These are phyloP conservation scores for Erethizon dorsatum DNA, from an alignment of 2,797 vertebrate species.

Conservation along the genomic window DNA sequence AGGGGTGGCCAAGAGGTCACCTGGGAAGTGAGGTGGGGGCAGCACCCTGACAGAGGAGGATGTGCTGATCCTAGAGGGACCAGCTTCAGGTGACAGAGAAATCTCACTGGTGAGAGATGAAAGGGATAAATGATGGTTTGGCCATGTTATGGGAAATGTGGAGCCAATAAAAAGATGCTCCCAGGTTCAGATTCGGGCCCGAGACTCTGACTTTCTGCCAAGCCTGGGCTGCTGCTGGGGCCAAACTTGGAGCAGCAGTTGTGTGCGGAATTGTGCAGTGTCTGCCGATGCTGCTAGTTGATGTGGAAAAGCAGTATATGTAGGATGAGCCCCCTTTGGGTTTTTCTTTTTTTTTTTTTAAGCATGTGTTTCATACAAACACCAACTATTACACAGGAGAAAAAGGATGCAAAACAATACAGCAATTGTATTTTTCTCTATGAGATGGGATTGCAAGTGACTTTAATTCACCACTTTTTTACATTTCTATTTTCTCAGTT, in stretches of 20 bases:
- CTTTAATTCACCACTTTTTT: constrained; percentile 33
- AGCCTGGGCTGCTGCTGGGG: not conserved
- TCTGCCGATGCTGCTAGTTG: not conserved
- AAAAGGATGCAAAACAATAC: not conserved
- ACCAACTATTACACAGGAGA: not conserved
- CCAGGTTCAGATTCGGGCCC: not conserved
- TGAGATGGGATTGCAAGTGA: not conserved
- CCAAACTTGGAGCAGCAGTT: not conserved
- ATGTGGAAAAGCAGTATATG: not conserved
- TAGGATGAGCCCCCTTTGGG: not conserved
- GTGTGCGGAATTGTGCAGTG: not conserved
- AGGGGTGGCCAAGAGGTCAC: not conserved
- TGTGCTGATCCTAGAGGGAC: not conserved
- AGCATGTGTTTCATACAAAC: not conserved
- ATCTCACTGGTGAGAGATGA: not conserved
- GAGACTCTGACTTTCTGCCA: not conserved
- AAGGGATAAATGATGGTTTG: not conserved
- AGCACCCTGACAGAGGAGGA: not conserved
- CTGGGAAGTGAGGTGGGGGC: not conserved
- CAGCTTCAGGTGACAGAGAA: not conserved
- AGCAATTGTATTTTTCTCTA: not conserved
- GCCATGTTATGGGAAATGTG: not conserved
- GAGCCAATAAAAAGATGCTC: not conserved
- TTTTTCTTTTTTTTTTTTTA: not conserved
- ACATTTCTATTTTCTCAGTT: constrained; percentile 31